These are phyloP conservation scores for Antidorcas marsupialis DNA, from an alignment of 2,113 vertebrate species.

Conservation along the genomic window DNA sequence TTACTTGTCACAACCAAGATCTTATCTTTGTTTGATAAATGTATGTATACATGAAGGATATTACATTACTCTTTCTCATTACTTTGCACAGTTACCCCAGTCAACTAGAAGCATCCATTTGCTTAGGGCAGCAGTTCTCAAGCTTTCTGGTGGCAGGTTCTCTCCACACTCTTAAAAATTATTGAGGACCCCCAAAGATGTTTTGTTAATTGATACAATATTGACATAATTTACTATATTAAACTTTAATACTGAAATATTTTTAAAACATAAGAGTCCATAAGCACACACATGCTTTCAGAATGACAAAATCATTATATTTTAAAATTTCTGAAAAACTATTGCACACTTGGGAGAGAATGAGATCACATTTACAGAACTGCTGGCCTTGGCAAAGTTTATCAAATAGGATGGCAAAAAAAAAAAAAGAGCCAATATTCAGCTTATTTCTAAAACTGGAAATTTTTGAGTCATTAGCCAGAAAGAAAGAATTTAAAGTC, in stretches of 20 bases:
- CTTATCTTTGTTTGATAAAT: neutral
- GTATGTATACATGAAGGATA: neutral
- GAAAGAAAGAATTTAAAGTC: neutral
- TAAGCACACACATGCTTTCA: neutral
- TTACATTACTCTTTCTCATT: neutral
- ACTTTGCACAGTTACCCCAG: neutral
- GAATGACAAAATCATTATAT: neutral
- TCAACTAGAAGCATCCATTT: neutral
- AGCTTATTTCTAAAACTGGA: neutral
- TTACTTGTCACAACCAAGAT: neutral
- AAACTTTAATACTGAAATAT: neutral
- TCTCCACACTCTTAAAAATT: neutral
- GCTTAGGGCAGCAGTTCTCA: neutral
- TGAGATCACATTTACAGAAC: neutral
- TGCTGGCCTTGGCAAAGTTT: neutral
- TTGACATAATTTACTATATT: neutral
- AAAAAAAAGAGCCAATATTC: neutral
- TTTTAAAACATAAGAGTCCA: neutral
- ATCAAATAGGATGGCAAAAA: neutral
- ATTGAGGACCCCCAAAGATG: neutral
- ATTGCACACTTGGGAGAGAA: neutral
- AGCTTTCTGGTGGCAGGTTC: neutral
- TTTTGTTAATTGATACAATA: neutral
- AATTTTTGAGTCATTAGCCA: neutral
- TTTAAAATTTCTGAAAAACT: neutral